phyloP scores from a whole-genome alignment of 2,888 invertebrate genomes.

The Hemaris fuciformis region DNA sequence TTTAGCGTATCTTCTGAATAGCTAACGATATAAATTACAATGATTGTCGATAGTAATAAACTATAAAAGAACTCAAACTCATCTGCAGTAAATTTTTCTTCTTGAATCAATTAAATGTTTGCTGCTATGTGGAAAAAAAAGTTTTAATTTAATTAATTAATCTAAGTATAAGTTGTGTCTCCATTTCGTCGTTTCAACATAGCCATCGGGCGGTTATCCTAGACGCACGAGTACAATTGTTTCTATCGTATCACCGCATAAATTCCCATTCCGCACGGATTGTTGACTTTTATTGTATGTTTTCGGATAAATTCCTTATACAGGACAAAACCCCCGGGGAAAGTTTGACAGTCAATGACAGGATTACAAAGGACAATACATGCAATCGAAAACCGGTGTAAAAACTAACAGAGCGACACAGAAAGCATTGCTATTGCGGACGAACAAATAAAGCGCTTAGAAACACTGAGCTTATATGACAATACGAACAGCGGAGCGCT shows the following conservation, averaged over 20 bases:
- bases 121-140: not conserved
- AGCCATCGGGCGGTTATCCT: not conserved
- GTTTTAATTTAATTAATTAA: not conserved
- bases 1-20: too few species aligned
- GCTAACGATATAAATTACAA: too few species aligned
- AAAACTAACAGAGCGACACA: slow-evolving; percentile 35
- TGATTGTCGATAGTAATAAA: too few species aligned
- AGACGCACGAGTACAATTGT: not conserved
- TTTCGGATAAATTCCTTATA: not conserved
- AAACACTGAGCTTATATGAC: not conserved
- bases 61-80: too few species aligned
- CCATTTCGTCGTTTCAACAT: not conserved
- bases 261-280: not conserved
- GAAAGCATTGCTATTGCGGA: slow-evolving; percentile 14
- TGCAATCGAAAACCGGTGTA: slow-evolving; percentile 18
- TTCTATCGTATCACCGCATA: not conserved
- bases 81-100: too few species aligned
- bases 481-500: too few species aligned
- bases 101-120: not conserved
- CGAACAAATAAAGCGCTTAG: slow-evolving; percentile 2
- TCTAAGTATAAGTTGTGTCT: not conserved
- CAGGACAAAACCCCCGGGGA: not conserved
- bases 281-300: not conserved
- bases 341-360: slow-evolving; percentile 15
- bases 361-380: slow-evolving; percentile 16